Evolutionary conservation across 2,888 invertebrate genomes (phyloP).

Genomic region (Tridacna gigas): DNA sequence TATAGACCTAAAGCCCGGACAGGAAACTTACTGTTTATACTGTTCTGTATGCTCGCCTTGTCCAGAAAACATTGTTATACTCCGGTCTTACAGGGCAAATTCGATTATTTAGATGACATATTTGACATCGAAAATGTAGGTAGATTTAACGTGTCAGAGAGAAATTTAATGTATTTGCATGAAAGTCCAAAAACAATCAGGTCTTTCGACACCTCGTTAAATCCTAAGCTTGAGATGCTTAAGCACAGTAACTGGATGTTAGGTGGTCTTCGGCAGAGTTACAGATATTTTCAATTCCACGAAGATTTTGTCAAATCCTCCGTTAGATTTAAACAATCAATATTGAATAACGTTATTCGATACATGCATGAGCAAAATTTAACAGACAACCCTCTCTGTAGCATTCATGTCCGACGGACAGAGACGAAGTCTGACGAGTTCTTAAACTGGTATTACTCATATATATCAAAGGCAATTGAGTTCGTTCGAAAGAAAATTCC

Average conservation of each 20-base stretch:
- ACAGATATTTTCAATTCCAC: not conserved
- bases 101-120: not conserved
- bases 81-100: not conserved
- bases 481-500: not conserved
- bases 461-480: not conserved
- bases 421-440: not conserved
- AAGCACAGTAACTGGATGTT: not conserved
- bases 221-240: not conserved
- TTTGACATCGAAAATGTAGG: not conserved
- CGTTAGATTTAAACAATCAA: not conserved
- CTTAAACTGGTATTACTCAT: not conserved
- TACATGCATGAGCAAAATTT: not conserved
- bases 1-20: not conserved
- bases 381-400: not conserved
- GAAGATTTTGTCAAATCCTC: not conserved
- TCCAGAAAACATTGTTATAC: not conserved
- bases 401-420: conserved; percentile 1
- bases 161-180: not conserved
- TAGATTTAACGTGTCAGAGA: not conserved
- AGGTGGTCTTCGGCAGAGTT: conserved; percentile 1
- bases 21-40: not conserved
- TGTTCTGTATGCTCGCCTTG: not conserved
- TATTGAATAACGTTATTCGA: not conserved
- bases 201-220: not conserved
- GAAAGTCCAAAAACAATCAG: too few relatives aligned